Conservation (phyloP, 2,888 invertebrate species). For the Crepidodera aurea region DNA sequence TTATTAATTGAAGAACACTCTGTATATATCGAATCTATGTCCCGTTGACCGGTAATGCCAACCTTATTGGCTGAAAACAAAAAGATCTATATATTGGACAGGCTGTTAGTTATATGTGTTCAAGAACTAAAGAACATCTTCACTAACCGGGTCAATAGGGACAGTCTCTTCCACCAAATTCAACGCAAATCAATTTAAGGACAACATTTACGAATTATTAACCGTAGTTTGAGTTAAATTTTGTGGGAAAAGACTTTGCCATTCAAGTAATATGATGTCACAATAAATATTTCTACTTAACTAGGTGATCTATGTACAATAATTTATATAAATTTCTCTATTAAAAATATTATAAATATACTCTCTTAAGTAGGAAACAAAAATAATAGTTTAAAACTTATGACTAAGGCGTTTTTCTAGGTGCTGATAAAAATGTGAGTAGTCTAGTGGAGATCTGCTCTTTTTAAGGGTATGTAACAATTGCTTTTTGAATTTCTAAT, state of each 20-base stretch:
- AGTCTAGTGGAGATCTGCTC: conserved; percentile 10
- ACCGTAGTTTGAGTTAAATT: too few relatives aligned
- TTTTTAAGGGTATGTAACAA: background rate
- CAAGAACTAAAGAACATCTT: conserved; percentile 25
- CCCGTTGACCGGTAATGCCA: conserved; percentile 33
- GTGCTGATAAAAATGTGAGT: conserved; percentile 53
- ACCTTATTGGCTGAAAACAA: background rate
- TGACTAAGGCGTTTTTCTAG: conserved; percentile 61
- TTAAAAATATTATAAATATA: conserved; percentile 68
- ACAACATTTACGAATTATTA: too few relatives aligned
- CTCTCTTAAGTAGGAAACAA: conserved; percentile 69
- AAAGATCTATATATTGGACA: conserved; percentile 9
- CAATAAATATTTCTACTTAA: conserved; percentile 50
- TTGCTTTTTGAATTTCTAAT: too few relatives aligned
- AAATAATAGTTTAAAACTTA: conserved; percentile 69
- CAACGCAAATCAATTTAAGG: background rate
- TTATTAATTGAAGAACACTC: conserved; percentile 2
- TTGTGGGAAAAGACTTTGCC: conserved; percentile 9
- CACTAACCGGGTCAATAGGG: conserved; percentile 32
- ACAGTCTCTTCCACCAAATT: conserved; percentile 7
- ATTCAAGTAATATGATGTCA: conserved; percentile 27
- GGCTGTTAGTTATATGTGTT: conserved; percentile 2
- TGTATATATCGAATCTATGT: conserved; percentile 34
- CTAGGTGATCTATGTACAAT: conserved; percentile 56
- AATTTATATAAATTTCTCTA: conserved; percentile 64